Conservation (phyloP, 1,140 invertebrate species). For the Triops longicaudatus region DNA sequence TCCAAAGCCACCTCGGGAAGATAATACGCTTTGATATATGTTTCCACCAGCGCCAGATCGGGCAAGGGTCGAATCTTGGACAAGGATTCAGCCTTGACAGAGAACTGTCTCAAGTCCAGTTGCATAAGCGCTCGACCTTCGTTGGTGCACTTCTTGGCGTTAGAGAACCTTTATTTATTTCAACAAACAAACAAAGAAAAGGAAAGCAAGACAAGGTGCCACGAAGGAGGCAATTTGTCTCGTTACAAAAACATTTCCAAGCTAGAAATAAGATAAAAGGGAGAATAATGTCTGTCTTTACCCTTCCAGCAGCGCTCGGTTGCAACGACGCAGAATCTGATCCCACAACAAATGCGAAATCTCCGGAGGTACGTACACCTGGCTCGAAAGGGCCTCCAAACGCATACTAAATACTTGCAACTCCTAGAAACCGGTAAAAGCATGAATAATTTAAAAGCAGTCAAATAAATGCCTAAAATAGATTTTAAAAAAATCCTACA, state of each 20-base stretch:
- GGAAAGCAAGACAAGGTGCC: background rate
- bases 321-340: slow-evolving; percentile 70
- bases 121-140: slow-evolving; percentile 95
- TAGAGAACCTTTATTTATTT: slow-evolving; percentile 70
- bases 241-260: slow-evolving; percentile 22
- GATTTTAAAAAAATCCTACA: no score
- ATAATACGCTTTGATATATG: slow-evolving; percentile 94
- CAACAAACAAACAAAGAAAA: no score
- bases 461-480: no score
- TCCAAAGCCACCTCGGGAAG: slow-evolving; percentile 78
- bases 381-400: slow-evolving; percentile 56
- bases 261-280: slow-evolving; percentile 2
- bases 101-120: slow-evolving; percentile 90
- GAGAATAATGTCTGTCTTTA: slow-evolving; percentile 41
- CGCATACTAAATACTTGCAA: slow-evolving; percentile 68
- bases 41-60: slow-evolving; percentile 75
- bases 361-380: slow-evolving; percentile 59
- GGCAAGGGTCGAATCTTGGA: slow-evolving; percentile 74
- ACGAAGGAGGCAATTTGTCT: slow-evolving; percentile 22
- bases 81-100: slow-evolving; percentile 81
- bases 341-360: slow-evolving; percentile 72
- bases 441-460: no score
- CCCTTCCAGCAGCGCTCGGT: slow-evolving; percentile 86
- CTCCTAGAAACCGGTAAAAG: slow-evolving; percentile 59
- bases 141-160: slow-evolving; percentile 87